phyloP scores from a whole-genome alignment of 2,113 vertebrate species.

The Tachuris rubrigastra region DNA sequence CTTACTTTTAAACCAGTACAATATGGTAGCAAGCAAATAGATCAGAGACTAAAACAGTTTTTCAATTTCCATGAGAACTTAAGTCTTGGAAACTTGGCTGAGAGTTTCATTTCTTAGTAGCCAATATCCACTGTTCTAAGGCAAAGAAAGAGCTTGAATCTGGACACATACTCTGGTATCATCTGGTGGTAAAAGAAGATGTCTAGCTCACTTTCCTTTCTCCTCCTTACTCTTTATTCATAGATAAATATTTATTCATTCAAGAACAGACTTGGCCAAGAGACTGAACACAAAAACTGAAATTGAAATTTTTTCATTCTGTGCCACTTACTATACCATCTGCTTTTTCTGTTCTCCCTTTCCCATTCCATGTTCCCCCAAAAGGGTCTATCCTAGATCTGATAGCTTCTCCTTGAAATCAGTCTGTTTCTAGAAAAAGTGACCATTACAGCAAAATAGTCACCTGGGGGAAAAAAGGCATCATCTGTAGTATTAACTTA shows the following conservation, averaged over 20 bases:
- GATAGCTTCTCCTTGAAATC: neutral
- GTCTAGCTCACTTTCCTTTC: neutral
- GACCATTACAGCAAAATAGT: neutral
- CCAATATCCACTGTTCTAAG: neutral
- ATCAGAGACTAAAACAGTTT: neutral
- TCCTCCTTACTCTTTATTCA: neutral
- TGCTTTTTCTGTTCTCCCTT: neutral
- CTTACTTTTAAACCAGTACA: too few relatives aligned
- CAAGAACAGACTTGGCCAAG: neutral
- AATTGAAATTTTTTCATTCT: neutral
- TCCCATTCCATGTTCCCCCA: neutral
- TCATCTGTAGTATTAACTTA: neutral
- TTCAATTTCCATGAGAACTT: neutral
- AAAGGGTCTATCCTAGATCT: neutral
- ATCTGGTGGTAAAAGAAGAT: neutral
- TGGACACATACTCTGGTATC: neutral
- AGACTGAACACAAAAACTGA: neutral
- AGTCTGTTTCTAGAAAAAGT: neutral
- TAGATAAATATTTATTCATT: neutral
- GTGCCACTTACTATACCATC: neutral
- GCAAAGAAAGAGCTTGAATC: neutral
- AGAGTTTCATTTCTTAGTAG: neutral
- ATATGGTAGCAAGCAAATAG: neutral
- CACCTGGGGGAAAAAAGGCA: neutral
- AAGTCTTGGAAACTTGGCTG: neutral